Conservation (phyloP, 2,888 invertebrate genomes). For the Mythimna ferrago region DNA sequence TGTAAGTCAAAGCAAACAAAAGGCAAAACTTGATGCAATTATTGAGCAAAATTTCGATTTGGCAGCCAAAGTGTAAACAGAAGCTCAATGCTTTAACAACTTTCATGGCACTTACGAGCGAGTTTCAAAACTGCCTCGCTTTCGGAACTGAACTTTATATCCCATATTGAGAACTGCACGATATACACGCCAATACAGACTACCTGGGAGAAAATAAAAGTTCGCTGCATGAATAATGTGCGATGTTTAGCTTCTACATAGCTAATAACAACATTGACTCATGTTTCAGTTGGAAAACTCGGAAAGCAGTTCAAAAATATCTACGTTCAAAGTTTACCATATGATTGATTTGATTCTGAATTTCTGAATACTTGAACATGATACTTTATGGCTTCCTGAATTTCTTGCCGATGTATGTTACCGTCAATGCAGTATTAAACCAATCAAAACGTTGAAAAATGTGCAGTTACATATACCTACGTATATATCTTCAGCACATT, state of each 20-base stretch:
- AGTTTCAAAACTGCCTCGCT: slow-evolving; percentile 62
- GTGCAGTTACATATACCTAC: too few relatives aligned
- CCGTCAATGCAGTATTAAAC: too few relatives aligned
- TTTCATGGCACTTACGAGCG: slow-evolving; percentile 53
- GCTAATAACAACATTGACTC: background rate
- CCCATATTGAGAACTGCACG: slow-evolving; percentile 57
- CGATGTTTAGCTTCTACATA: slow-evolving; percentile 9
- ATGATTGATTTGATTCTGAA: background rate
- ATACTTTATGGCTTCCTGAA: too few relatives aligned
- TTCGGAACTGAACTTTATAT: slow-evolving; percentile 60
- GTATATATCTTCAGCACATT: too few relatives aligned
- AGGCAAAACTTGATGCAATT: slow-evolving; percentile 36
- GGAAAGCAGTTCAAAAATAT: background rate
- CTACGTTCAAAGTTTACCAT: background rate
- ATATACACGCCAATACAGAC: slow-evolving; percentile 50
- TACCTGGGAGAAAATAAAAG: slow-evolving; percentile 41
- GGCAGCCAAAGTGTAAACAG: slow-evolving; percentile 45
- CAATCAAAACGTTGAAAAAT: too few relatives aligned
- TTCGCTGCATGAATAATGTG: slow-evolving; percentile 39
- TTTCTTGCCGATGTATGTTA: too few relatives aligned
- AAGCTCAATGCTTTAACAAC: slow-evolving; percentile 53
- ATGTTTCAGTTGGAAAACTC: background rate
- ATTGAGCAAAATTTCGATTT: slow-evolving; percentile 37
- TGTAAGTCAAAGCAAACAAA: slow-evolving; percentile 22
- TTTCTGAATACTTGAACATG: background rate